Base-by-base conservation (phyloP, 2,113 vertebrate species). In the Rhabdornis inornatus region DNA sequence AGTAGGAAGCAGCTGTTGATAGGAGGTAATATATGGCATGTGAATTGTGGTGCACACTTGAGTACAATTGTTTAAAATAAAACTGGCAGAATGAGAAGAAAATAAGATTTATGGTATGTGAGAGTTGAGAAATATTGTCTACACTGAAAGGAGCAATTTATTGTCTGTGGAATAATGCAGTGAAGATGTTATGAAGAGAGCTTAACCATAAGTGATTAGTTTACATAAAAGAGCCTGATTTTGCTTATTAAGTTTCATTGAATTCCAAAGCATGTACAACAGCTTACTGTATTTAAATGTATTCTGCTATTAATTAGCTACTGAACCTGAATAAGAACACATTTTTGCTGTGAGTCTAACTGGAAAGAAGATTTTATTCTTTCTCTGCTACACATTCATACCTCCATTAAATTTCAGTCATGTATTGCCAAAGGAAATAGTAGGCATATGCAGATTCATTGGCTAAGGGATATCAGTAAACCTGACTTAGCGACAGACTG, bases 291-390 rank as follows among this genome's bases (percentile, higher is more conserved):
- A 76, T 81, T 96, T 89, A 76, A 95, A 94, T 47, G 44, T 63
- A 63, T 90, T 95, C 57, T 83, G 17, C 30, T 94, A 82, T 87
- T 90, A 94, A 94, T 97, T 94, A 94, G 24, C 45, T 82, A 53
- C 60, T 82, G 28, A 91, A 9, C 25, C 18, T 83, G 64, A 83
- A 69, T 87, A 80, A 8, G 28, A 55, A 13, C 25, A 82, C 5
- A 25, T 59, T 86, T 83, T 93, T 56, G 2, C 53, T 79, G 12
- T 61, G 3, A 95, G 21, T 15, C 11, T 71, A 61, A 81, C n/a
- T 78, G 45, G 35, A 81, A 82, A 84, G 27, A 77, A 10, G 19
- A 65, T 92, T 83, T 59, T 47, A 33, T 78, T 79, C 8, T 75
- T 76, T 61, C 30, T 71, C 57, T 33, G 45, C 19, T 56, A 56